A percentile compares a stretch with the other conserved stretches of the same genome.
These are phyloP conservation scores for Trichoplusia ni DNA, from an alignment of 1,140 invertebrate genomes.

Conservation along the genomic window DNA sequence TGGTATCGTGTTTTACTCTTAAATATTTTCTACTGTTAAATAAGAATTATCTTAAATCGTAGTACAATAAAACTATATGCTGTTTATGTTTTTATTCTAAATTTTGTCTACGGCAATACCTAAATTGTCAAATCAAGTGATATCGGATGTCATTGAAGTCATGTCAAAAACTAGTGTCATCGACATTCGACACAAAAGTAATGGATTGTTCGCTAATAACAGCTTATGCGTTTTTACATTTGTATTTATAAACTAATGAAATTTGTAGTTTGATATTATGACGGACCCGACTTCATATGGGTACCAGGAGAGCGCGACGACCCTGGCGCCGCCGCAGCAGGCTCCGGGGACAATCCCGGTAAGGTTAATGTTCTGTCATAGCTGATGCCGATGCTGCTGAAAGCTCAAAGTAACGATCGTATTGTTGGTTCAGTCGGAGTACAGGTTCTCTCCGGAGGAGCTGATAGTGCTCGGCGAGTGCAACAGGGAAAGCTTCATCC, in stretches of 20 bases:
- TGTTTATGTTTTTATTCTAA: no score
- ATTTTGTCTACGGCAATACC: no score
- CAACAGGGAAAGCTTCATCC: conserved; percentile 87
- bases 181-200: no score
- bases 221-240: background rate
- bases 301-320: conserved; percentile 40
- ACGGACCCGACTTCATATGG: conserved; percentile 50
- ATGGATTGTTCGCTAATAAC: background rate
- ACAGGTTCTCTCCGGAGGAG: conserved; percentile 85
- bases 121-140: no score
- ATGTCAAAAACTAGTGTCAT: no score
- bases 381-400: background rate
- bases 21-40: no score
- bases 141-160: no score
- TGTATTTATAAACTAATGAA: background rate
- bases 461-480: conserved; percentile 86
- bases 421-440: conserved; percentile 72
- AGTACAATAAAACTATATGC: no score
- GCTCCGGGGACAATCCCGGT: conserved; percentile 39
- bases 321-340: conserved; percentile 14
- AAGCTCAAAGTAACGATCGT: conserved; percentile 6
- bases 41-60: no score
- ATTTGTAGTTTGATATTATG: conserved; percentile 36
- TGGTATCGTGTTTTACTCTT: no score
- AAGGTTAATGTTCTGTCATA: conserved; percentile 45